Conservation (phyloP, 2,888 invertebrate genomes). For the Sesamia inferens region DNA sequence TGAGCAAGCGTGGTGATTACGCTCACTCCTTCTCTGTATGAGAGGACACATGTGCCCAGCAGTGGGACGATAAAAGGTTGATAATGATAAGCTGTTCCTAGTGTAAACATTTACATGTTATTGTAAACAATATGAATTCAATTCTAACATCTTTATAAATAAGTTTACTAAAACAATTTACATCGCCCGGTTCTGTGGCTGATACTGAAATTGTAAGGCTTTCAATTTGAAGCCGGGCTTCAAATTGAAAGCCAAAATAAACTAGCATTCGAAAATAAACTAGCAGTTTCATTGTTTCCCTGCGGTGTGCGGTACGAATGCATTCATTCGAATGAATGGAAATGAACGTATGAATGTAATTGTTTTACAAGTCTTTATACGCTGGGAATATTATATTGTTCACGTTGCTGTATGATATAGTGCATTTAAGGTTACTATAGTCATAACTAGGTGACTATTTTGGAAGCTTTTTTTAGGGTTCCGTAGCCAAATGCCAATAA, state of each 20-base stretch:
- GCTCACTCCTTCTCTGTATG: no score
- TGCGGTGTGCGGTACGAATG: constrained; percentile 40
- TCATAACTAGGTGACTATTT: background rate
- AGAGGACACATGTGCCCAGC: no score
- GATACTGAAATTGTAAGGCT: constrained; percentile 28
- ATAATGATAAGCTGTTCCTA: no score
- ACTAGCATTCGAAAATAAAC: constrained; percentile 54
- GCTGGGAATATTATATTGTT: constrained; percentile 26
- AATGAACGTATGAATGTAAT: constrained; percentile 51
- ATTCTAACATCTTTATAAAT: background rate
- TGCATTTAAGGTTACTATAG: background rate
- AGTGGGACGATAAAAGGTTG: no score
- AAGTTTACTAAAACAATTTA: constrained; percentile 34
- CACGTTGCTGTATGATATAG: constrained; percentile 6
- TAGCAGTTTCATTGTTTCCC: constrained; percentile 48
- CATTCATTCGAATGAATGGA: constrained; percentile 49
- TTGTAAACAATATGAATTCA: background rate
- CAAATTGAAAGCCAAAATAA: no score
- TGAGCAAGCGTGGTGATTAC: no score
- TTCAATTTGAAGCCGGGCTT: constrained; percentile 41
- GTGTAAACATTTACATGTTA: no score
- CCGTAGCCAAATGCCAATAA: no score
- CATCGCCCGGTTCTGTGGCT: constrained; percentile 10
- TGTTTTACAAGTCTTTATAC: constrained; percentile 53
- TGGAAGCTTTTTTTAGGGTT: background rate